Percentiles rank a stretch among this genome's conserved stretches.
phyloP scores from a whole-genome alignment of 2,797 vertebrate genomes.

The Myiotriccus ornatus region DNA sequence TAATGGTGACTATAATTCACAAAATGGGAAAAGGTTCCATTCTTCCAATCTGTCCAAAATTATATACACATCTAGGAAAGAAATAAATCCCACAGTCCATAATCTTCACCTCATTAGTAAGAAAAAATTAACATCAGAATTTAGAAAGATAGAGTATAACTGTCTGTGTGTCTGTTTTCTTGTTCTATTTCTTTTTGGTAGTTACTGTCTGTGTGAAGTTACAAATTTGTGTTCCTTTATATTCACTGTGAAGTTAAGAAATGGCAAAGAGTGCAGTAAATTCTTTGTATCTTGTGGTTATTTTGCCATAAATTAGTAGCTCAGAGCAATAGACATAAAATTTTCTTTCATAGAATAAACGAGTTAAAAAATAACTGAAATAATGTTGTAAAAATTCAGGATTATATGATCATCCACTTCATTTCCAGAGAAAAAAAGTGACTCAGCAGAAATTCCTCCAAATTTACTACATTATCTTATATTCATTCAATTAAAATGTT shows the following conservation, averaged over 20 bases:
- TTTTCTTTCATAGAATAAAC: neutral
- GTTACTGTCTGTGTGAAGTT: slow-evolving; percentile 6
- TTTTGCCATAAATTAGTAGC: neutral
- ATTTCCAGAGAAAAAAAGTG: slow-evolving; percentile 17
- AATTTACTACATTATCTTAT: neutral
- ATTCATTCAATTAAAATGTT: neutral
- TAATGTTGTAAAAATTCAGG: neutral
- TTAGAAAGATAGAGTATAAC: neutral
- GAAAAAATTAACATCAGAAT: neutral
- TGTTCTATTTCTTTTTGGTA: slow-evolving; percentile 1
- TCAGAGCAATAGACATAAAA: neutral
- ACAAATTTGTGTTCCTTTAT: neutral
- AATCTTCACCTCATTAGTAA: neutral
- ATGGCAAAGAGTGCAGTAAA: neutral
- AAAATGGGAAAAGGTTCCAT: neutral
- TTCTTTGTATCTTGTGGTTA: neutral
- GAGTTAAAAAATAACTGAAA: neutral
- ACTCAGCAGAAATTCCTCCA: neutral
- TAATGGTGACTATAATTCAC: neutral
- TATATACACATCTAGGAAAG: neutral
- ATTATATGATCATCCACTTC: neutral
- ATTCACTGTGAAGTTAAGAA: neutral
- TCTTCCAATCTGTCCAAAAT: neutral
- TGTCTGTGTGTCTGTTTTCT: slow-evolving; percentile 8
- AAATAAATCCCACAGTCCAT: neutral